Conservation (phyloP, 2,888 invertebrate genomes). For the Mythimna loreyi region DNA sequence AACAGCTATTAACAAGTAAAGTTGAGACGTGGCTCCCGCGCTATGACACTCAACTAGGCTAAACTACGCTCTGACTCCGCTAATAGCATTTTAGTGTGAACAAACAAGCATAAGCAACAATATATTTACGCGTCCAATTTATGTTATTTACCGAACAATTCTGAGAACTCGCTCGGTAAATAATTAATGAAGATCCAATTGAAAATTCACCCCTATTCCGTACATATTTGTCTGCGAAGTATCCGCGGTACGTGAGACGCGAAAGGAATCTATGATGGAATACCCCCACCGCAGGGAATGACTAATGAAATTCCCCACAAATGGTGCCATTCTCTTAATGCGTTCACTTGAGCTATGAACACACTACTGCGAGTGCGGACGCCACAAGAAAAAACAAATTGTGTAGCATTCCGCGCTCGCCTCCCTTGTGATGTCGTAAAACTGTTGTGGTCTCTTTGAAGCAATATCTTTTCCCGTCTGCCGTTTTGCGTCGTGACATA, state of each 20-base stretch:
- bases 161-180: slow-evolving; percentile 65
- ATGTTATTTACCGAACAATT: slow-evolving; percentile 67
- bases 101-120: slow-evolving; percentile 55
- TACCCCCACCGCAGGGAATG: slow-evolving; percentile 74
- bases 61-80: slow-evolving; percentile 57
- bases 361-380: slow-evolving; percentile 63
- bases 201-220: slow-evolving; percentile 74
- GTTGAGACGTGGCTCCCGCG: slow-evolving; percentile 36
- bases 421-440: slow-evolving; percentile 52
- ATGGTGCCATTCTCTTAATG: slow-evolving; percentile 78
- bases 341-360: slow-evolving; percentile 70
- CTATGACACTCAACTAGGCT: slow-evolving; percentile 57
- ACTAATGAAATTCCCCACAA: slow-evolving; percentile 82
- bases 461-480: slow-evolving; percentile 60
- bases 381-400: slow-evolving; percentile 65
- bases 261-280: slow-evolving; percentile 78
- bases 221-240: slow-evolving; percentile 75
- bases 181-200: slow-evolving; percentile 75
- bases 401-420: slow-evolving; percentile 54
- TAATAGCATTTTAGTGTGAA: slow-evolving; percentile 62
- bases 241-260: slow-evolving; percentile 72
- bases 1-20: slow-evolving; percentile 57
- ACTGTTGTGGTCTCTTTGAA: slow-evolving; percentile 56
- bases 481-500: slow-evolving; percentile 63
- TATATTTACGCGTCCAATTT: slow-evolving; percentile 65